phyloP scores from a whole-genome alignment of 2,888 invertebrate genomes.

The Melangyna quadrimaculata region DNA sequence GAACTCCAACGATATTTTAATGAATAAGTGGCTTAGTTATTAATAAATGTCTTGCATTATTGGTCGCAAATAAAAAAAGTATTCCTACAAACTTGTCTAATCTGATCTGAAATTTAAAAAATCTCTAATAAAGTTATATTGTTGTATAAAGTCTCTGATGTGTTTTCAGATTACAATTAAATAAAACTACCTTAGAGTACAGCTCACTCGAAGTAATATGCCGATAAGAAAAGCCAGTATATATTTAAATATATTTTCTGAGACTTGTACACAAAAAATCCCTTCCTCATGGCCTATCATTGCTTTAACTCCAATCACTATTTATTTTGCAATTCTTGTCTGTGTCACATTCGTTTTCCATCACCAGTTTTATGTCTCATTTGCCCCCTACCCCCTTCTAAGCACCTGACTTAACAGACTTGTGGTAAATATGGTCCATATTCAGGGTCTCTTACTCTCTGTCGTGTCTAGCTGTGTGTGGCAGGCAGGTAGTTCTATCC shows the following conservation, averaged over 20 bases:
- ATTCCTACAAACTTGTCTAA: too few relatives aligned
- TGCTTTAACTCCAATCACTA: background rate
- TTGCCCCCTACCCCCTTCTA: background rate
- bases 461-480: conserved; percentile 4
- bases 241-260: too few relatives aligned
- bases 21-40: too few relatives aligned
- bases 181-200: background rate
- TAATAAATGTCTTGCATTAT: too few relatives aligned
- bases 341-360: conserved; percentile 32
- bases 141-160: too few relatives aligned
- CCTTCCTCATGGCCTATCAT: background rate
- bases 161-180: background rate
- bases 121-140: too few relatives aligned
- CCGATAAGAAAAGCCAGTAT: background rate
- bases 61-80: too few relatives aligned
- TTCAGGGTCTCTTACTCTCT: conserved; percentile 54
- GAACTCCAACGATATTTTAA: too few relatives aligned
- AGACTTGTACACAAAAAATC: background rate
- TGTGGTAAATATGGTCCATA: conserved; percentile 54
- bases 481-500: background rate
- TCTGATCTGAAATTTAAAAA: too few relatives aligned
- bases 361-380: background rate
- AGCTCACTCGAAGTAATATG: background rate
- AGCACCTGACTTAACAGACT: conserved; percentile 43
- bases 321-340: conserved; percentile 9